phyloP scores from a whole-genome alignment of 2,113 vertebrate genomes.

The Indicator indicator region DNA sequence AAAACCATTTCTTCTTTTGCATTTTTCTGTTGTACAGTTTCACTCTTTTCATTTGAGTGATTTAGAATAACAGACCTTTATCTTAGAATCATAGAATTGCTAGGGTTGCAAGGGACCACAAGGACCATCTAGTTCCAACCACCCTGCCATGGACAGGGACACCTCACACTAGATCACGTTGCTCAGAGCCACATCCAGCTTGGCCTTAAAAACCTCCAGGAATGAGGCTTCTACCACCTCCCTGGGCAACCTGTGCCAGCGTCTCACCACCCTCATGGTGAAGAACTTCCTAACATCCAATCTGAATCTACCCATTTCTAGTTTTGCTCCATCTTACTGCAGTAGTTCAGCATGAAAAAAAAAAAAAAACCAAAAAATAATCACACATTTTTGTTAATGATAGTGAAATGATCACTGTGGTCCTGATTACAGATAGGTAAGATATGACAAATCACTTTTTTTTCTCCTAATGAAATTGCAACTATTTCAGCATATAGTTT shows the following conservation, averaged over 20 bases:
- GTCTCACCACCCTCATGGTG: too few species aligned
- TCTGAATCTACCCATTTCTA: too few species aligned
- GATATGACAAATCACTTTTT: background rate
- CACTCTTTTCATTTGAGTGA: background rate
- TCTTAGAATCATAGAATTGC: background rate
- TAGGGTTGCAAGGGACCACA: too few species aligned
- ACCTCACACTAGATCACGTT: too few species aligned
- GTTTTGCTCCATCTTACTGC: too few species aligned
- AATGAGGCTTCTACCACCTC: too few species aligned
- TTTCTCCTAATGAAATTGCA: background rate
- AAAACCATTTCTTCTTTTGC: background rate
- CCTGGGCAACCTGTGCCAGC: too few species aligned
- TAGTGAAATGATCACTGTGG: background rate
- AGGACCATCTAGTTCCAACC: too few species aligned
- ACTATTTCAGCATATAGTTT: background rate
- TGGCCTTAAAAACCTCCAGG: too few species aligned
- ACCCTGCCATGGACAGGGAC: too few species aligned
- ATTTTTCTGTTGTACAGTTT: background rate
- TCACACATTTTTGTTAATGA: background rate
- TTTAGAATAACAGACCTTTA: background rate
- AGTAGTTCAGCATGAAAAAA: accelerated
- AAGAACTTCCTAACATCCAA: too few species aligned
- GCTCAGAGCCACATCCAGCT: too few species aligned
- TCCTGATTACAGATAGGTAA: background rate
- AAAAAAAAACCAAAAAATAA: background rate